Conservation (phyloP, 2,888 invertebrate species). For the Spilarctia lutea region DNA sequence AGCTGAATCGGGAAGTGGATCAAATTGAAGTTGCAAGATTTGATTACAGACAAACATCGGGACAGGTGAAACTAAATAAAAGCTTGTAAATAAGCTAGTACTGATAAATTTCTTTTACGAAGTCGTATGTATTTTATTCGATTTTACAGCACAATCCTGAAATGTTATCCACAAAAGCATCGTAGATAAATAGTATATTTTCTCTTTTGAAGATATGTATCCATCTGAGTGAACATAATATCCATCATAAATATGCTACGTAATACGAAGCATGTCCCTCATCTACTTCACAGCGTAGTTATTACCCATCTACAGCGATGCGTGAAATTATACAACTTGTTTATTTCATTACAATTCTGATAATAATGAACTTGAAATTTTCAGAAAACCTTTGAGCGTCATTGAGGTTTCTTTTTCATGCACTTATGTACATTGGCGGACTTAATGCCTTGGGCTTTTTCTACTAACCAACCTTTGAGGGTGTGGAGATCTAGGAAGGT, state of each 20-base stretch:
- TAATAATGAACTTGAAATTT: background rate
- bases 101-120: too few species aligned
- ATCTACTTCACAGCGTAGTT: background rate
- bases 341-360: background rate
- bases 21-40: too few species aligned
- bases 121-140: too few species aligned
- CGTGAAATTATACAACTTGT: conserved; percentile 3
- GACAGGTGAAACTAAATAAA: too few species aligned
- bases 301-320: background rate
- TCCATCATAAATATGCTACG: background rate
- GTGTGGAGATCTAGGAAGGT: too few species aligned
- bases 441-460: too few species aligned
- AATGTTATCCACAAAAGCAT: background rate
- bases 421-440: too few species aligned
- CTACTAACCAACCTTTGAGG: too few species aligned
- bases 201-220: background rate
- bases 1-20: too few species aligned
- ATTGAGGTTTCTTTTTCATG: background rate
- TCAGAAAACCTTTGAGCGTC: background rate
- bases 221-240: background rate
- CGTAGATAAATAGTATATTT: background rate
- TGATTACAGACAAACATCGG: too few species aligned
- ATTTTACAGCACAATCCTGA: background rate
- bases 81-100: too few species aligned
- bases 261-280: background rate